phyloP scores from a whole-genome alignment of 2,797 vertebrate species.

The Tangara arthus region DNA sequence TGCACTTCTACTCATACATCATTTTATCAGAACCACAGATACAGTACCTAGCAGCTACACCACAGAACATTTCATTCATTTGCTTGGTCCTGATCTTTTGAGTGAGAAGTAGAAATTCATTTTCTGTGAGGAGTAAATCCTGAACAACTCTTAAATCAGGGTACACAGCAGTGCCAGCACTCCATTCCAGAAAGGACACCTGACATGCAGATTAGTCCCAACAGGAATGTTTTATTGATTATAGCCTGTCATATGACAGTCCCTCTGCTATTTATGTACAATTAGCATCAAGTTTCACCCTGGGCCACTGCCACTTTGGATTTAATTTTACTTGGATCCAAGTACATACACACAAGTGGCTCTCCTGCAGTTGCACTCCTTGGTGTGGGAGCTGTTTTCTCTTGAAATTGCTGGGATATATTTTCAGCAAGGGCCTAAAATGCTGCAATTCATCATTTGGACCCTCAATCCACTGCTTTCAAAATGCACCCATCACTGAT shows the following conservation, averaged over 20 bases:
- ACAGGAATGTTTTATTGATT: conserved; percentile 41
- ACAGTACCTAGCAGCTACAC: not conserved
- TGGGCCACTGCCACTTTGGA: not conserved
- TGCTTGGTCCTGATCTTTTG: not conserved
- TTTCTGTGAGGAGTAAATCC: not conserved
- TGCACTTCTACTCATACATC: not conserved
- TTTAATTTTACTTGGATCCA: not conserved
- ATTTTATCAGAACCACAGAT: not conserved
- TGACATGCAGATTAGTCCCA: conserved; percentile 20
- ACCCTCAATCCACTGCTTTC: not conserved
- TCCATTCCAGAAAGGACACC: not conserved
- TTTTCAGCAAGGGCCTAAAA: not conserved
- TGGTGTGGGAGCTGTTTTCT: not conserved
- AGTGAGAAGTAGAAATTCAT: not conserved
- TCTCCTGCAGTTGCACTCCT: not conserved
- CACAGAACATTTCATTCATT: not conserved
- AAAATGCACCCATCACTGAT: not conserved
- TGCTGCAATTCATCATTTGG: not conserved
- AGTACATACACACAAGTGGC: not conserved
- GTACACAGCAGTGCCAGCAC: not conserved
- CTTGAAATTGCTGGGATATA: not conserved
- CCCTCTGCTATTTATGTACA: conserved; percentile 36
- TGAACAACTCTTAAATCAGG: not conserved
- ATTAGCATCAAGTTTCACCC: conserved; percentile 41
- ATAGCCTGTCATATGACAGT: conserved; percentile 25